phyloP scores from a whole-genome alignment of 2,797 vertebrate genomes.

The Notolabrus celidotus region DNA sequence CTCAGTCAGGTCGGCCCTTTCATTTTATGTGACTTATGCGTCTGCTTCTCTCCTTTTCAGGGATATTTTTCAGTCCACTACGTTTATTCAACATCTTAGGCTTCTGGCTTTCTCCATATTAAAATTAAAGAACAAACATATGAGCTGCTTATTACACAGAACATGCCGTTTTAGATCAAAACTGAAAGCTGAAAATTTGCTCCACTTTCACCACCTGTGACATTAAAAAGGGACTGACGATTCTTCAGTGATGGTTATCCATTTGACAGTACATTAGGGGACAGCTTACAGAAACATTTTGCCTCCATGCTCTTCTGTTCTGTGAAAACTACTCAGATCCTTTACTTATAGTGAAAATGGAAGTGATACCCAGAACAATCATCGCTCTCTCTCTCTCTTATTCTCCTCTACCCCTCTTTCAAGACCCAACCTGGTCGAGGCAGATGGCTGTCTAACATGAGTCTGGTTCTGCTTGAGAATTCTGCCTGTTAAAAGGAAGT shows the following conservation, averaged over 20 bases:
- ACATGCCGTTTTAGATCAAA: fast-evolving
- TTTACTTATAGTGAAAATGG: no score
- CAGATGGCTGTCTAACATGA: no score
- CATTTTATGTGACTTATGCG: neutral
- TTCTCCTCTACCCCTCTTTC: no score
- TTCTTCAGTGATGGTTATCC: neutral
- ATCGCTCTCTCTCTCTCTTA: no score
- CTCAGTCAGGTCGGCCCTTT: constrained; percentile 10
- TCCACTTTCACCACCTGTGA: neutral
- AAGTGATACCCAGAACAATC: no score
- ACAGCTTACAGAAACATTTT: no score
- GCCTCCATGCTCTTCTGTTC: no score
- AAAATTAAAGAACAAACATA: neutral
- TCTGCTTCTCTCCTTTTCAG: neutral
- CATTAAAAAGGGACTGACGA: neutral
- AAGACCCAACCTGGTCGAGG: no score
- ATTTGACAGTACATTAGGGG: neutral
- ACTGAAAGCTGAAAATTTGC: neutral
- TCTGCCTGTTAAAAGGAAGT: no score
- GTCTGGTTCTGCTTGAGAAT: no score
- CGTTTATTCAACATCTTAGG: neutral
- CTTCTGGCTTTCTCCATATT: neutral
- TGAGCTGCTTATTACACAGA: neutral
- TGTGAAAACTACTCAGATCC: no score
- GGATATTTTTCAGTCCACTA: neutral